Evolutionary conservation across 2,797 vertebrate species (phyloP).

Genomic region (Sebastes steindachneri): DNA sequence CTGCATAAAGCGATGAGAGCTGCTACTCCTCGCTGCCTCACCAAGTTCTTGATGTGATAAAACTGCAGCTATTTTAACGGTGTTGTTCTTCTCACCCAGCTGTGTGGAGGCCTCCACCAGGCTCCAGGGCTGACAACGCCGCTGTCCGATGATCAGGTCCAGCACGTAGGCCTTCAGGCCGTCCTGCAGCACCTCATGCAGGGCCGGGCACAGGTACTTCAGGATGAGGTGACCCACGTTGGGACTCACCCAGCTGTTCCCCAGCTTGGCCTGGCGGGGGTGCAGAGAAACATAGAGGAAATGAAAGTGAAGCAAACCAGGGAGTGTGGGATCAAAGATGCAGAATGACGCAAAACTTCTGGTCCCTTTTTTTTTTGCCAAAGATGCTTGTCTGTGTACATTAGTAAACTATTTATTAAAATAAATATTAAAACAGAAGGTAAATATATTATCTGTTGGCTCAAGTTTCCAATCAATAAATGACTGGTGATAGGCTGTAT

Average conservation of each 20-base stretch:
- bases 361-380: too few species aligned
- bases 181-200: constrained; percentile 90
- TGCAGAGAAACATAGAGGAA: neutral
- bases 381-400: neutral
- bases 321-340: neutral
- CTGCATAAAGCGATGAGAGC: neutral
- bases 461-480: neutral
- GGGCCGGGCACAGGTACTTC: constrained; percentile 96
- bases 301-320: neutral
- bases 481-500: neutral
- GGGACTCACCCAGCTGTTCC: constrained; percentile 97
- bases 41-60: neutral
- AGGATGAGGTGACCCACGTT: constrained; percentile 96
- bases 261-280: constrained; percentile 89
- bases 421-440: neutral
- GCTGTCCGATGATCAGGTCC: constrained; percentile 95
- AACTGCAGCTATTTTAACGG: neutral
- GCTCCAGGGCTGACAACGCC: constrained; percentile 94
- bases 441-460: neutral
- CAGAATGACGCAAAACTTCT: neutral
- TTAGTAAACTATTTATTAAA: too few species aligned
- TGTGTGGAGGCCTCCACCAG: constrained; percentile 96
- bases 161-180: constrained; percentile 92
- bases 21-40: neutral
- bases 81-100: constrained; percentile 82